Percentiles rank a stretch among this genome's conserved stretches.
phyloP scores from a whole-genome alignment of 1,140 invertebrate genomes.

The Drosophila kohkoa region DNA sequence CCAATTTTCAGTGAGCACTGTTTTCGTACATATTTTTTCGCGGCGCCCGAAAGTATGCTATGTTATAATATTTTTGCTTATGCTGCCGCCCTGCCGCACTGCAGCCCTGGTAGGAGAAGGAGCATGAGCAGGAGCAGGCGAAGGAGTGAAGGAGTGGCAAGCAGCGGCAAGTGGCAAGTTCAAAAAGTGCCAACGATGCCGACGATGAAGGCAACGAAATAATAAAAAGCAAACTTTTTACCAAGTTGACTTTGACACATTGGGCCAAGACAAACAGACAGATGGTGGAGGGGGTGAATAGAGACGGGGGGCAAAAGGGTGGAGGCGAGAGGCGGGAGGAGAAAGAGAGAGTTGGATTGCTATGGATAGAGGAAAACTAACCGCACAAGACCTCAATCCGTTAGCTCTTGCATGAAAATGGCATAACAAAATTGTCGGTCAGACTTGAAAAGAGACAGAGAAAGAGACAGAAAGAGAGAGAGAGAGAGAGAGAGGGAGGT shows the following conservation, averaged over 20 bases:
- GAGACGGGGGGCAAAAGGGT: background rate
- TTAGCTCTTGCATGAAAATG: slow-evolving; percentile 62
- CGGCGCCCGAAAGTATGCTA: slow-evolving; percentile 55
- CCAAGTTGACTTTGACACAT: slow-evolving; percentile 81
- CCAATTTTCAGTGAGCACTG: slow-evolving; percentile 46
- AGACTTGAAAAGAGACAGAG: background rate
- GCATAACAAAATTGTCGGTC: slow-evolving; percentile 59
- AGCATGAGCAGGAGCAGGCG: background rate
- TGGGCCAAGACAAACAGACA: slow-evolving; percentile 72
- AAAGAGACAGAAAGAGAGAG: background rate
- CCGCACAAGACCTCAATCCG: slow-evolving; percentile 27
- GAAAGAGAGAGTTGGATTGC: background rate
- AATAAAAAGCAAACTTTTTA: slow-evolving; percentile 79
- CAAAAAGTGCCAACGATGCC: slow-evolving; percentile 68
- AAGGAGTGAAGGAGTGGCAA: background rate
- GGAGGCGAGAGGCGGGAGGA: background rate
- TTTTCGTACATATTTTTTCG: slow-evolving; percentile 47
- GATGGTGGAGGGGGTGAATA: background rate
- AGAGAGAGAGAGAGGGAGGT: background rate
- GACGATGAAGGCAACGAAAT: slow-evolving; percentile 67
- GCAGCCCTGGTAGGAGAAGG: background rate
- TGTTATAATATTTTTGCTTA: slow-evolving; percentile 54
- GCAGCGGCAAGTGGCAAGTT: slow-evolving; percentile 47
- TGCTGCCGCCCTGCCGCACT: background rate
- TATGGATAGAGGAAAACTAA: slow-evolving; percentile 6